phyloP scores from a whole-genome alignment of 2,113 vertebrate genomes.

The Macrotis lagotis region DNA sequence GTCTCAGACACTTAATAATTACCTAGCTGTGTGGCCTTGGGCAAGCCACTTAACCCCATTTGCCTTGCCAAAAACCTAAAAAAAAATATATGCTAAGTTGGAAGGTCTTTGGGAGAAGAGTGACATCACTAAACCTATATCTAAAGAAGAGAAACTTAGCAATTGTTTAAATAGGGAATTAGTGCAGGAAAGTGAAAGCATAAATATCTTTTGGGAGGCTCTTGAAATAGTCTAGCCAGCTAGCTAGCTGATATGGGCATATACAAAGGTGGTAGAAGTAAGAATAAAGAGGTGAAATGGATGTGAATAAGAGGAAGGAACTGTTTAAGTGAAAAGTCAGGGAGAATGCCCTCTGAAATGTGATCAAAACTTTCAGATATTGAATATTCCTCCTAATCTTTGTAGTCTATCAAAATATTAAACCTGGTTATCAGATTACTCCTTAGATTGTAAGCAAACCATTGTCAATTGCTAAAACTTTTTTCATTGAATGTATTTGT shows the following conservation, averaged over 20 bases:
- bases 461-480: neutral
- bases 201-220: neutral
- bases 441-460: neutral
- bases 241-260: neutral
- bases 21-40: too few species aligned
- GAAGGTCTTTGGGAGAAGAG: neutral
- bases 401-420: neutral
- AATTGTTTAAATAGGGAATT: neutral
- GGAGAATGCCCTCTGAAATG: neutral
- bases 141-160: neutral
- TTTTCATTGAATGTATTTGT: neutral
- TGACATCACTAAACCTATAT: neutral
- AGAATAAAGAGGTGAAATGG: neutral
- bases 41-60: too few species aligned
- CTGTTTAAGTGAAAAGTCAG: neutral
- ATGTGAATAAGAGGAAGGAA: neutral
- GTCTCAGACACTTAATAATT: too few species aligned
- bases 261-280: neutral
- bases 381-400: neutral
- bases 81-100: neutral
- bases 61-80: too few species aligned
- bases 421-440: neutral
- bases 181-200: neutral
- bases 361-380: neutral
- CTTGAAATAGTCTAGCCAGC: neutral